Evolutionary conservation across 2,797 vertebrate genomes (phyloP).

Genomic region (Meda fulgida): DNA sequence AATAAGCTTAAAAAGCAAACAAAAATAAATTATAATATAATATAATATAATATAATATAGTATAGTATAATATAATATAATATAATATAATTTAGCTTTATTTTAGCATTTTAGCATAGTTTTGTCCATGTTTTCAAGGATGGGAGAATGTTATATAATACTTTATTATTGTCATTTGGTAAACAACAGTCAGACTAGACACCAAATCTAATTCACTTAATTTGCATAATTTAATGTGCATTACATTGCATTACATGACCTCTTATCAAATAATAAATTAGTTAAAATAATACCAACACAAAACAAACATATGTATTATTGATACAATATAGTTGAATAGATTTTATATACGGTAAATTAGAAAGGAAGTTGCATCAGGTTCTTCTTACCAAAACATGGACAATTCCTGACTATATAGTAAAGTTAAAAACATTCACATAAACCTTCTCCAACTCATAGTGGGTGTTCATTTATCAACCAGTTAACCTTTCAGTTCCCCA

Average conservation of each 20-base stretch:
- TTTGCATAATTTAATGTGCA: background rate
- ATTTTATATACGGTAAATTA: background rate
- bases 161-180: background rate
- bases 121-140: background rate
- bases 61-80: background rate
- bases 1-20: background rate
- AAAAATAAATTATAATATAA: background rate
- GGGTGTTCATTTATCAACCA: conserved; percentile 39
- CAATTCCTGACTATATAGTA: background rate
- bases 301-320: background rate
- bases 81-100: background rate
- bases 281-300: background rate
- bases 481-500: conserved; percentile 46
- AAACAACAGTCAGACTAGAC: background rate
- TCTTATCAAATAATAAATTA: background rate
- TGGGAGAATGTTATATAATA: too few relatives aligned
- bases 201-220: background rate
- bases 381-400: background rate
- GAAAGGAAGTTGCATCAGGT: background rate
- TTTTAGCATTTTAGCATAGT: background rate
- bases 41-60: background rate
- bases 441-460: conserved; percentile 25
- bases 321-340: background rate
- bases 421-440: conserved; percentile 31
- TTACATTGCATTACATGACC: background rate